Evolutionary conservation across 2,888 invertebrate genomes (phyloP).

Genomic region (Philereme transversata): DNA sequence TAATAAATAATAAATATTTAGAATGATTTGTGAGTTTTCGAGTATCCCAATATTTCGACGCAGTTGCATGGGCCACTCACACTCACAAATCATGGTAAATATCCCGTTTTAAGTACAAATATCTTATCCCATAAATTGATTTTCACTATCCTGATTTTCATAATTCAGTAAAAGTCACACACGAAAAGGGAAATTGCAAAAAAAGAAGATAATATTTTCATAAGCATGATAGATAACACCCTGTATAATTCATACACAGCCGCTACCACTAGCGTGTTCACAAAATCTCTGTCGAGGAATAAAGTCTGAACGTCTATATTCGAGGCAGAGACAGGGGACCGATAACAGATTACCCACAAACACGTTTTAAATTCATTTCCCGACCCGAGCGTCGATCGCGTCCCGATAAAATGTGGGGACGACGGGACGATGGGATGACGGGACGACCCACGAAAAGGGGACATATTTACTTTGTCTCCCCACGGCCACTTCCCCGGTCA

Average conservation of each 20-base stretch:
- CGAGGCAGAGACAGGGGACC: conserved; percentile 81
- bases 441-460: conserved; percentile 77
- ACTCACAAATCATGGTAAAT: too few species aligned
- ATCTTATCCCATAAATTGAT: conserved; percentile 5
- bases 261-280: conserved; percentile 44
- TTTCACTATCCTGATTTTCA: conserved; percentile 9
- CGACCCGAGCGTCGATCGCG: conserved; percentile 82
- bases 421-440: conserved; percentile 62
- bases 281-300: conserved; percentile 70
- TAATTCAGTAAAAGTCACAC: conserved; percentile 13
- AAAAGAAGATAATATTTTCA: conserved; percentile 28
- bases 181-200: conserved; percentile 18
- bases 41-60: too few species aligned
- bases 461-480: conserved; percentile 83
- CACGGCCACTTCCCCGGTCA: conserved; percentile 80
- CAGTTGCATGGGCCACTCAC: too few species aligned
- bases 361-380: conserved; percentile 84
- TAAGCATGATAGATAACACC: conserved; percentile 28
- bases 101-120: too few species aligned
- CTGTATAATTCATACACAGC: conserved; percentile 29
- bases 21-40: too few species aligned
- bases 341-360: conserved; percentile 85
- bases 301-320: conserved; percentile 78
- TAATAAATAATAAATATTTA: too few species aligned
- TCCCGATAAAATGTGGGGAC: conserved; percentile 83